These are phyloP conservation scores for Gastrophysa polygoni DNA, from an alignment of 2,888 invertebrate genomes.

Conservation along the genomic window DNA sequence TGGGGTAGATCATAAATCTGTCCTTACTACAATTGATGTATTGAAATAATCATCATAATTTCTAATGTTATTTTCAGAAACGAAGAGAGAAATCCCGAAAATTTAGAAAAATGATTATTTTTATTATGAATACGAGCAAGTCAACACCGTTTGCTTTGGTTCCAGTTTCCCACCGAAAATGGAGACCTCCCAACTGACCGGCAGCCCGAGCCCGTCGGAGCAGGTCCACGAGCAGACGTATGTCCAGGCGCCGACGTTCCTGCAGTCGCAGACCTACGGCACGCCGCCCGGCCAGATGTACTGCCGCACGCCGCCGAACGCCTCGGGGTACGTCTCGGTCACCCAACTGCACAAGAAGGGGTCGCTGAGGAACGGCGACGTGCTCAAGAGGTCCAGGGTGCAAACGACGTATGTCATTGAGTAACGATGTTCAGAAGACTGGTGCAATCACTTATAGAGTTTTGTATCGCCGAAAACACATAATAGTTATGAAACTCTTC, in stretches of 20 bases:
- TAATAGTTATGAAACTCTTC: too few species aligned
- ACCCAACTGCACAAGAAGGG: constrained; percentile 68
- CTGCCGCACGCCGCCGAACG: constrained; percentile 53
- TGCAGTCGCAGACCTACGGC: constrained; percentile 55
- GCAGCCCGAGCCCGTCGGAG: constrained; percentile 52
- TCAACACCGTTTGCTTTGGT: constrained; percentile 34
- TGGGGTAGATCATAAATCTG: too few species aligned
- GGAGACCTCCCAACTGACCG: constrained; percentile 56
- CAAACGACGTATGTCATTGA: constrained; percentile 71
- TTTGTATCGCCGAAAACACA: too few species aligned
- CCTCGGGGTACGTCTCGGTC: constrained; percentile 53
- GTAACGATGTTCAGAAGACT: too few species aligned
- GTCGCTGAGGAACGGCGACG: constrained; percentile 68
- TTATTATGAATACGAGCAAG: too few species aligned
- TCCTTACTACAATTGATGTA: too few species aligned
- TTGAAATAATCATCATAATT: too few species aligned
- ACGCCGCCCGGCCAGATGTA: constrained; percentile 53
- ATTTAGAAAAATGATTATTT: too few species aligned
- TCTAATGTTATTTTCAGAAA: too few species aligned
- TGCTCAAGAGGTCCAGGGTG: constrained; percentile 69
- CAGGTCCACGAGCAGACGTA: constrained; percentile 58
- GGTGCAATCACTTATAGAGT: too few species aligned
- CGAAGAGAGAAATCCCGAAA: too few species aligned
- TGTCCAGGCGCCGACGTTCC: constrained; percentile 57
- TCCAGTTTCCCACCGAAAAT: constrained; percentile 59